Conservation (phyloP, 1,140 invertebrate genomes). For the Eciton burchellii region DNA sequence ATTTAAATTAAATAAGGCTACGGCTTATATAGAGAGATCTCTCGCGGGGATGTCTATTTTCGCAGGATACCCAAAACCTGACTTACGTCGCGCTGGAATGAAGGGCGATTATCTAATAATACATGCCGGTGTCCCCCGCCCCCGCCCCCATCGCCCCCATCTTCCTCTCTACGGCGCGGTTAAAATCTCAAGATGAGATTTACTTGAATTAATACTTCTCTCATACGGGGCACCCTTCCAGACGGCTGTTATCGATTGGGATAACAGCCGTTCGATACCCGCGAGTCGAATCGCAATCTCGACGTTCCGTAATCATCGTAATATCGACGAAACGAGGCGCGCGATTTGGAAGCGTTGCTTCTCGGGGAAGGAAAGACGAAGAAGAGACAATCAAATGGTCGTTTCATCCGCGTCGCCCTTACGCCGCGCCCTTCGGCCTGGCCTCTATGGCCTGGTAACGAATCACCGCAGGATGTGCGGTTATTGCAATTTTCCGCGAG, state of each 20-base stretch:
- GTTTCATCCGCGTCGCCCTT: too few relatives aligned
- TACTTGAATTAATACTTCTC: constrained; percentile 55
- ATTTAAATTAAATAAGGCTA: constrained; percentile 55
- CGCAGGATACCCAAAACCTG: constrained; percentile 19
- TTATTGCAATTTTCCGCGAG: background rate
- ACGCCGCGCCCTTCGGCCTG: too few relatives aligned
- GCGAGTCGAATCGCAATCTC: constrained; percentile 2
- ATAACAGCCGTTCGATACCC: constrained; percentile 48
- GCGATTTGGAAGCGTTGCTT: background rate
- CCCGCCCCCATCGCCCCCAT: too few relatives aligned
- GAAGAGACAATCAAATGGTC: too few relatives aligned
- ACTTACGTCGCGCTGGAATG: constrained; percentile 38
- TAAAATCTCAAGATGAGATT: constrained; percentile 57
- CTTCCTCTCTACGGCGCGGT: too few relatives aligned
- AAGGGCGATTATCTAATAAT: constrained; percentile 41
- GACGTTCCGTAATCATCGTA: background rate
- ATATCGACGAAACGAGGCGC: background rate
- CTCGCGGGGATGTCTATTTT: constrained; percentile 43
- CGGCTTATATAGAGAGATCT: constrained; percentile 11
- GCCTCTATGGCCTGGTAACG: background rate
- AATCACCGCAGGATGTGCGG: background rate
- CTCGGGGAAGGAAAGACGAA: too few relatives aligned
- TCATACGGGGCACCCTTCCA: constrained; percentile 34
- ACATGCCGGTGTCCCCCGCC: constrained; percentile 8
- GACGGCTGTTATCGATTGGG: constrained; percentile 51